Evolutionary conservation across 2,888 invertebrate genomes (phyloP).

Genomic region (Seladonia tumulorum): DNA sequence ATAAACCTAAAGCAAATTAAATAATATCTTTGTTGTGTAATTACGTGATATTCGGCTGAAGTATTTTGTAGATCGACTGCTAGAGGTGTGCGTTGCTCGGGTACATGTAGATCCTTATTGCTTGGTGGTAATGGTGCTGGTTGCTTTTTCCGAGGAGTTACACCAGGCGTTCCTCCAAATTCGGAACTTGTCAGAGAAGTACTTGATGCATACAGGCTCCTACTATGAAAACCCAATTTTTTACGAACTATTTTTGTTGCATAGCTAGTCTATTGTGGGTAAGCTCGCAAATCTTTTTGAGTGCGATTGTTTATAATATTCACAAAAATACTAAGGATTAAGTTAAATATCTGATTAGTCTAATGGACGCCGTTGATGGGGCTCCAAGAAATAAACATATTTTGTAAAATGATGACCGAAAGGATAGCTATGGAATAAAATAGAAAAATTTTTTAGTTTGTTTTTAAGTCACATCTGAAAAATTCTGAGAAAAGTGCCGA

Average conservation of each 20-base stretch:
- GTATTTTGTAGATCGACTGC: constrained; percentile 4
- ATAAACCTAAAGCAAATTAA: not conserved
- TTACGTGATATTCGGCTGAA: constrained; percentile 47
- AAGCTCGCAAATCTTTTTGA: not conserved
- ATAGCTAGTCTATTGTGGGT: not conserved
- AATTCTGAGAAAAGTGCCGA: too few species aligned
- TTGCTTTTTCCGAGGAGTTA: constrained; percentile 87
- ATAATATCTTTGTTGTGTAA: not conserved
- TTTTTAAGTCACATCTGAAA: too few species aligned
- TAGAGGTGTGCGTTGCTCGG: constrained; percentile 54
- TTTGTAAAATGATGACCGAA: too few species aligned
- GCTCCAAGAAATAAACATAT: too few species aligned
- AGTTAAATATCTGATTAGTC: too few species aligned
- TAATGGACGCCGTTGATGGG: too few species aligned
- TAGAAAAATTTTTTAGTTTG: too few species aligned
- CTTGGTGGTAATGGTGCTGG: constrained; percentile 89
- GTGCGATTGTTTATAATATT: not conserved
- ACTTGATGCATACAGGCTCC: constrained; percentile 82
- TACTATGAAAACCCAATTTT: constrained; percentile 76
- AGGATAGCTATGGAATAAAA: too few species aligned
- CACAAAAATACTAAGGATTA: not conserved
- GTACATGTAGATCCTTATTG: constrained; percentile 62
- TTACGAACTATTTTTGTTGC: not conserved
- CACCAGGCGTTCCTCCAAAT: constrained; percentile 83
- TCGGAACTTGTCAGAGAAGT: constrained; percentile 83